A percentile compares a stretch with the other conserved stretches of the same genome.
Conservation (phyloP, 2,797 vertebrate genomes). For the Gobionotothen gibberifrons region DNA sequence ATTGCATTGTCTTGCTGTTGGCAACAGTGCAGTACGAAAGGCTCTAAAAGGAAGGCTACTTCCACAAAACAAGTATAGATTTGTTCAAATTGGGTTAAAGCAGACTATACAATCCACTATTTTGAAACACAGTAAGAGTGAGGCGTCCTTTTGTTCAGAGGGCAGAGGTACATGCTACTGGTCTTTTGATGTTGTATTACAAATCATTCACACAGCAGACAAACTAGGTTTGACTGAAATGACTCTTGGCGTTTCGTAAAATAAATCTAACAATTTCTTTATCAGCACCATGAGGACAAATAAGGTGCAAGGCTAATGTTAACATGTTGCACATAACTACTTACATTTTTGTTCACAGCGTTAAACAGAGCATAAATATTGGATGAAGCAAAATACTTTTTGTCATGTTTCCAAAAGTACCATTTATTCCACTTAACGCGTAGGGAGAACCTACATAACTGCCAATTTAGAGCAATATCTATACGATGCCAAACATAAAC, state of each 20-base stretch:
- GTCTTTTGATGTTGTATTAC: neutral
- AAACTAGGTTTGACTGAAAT: neutral
- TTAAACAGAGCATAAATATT: neutral
- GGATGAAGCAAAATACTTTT: too few species aligned
- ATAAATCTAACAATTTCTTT: neutral
- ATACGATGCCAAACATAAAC: neutral
- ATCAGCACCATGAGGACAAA: neutral
- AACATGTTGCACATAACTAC: neutral
- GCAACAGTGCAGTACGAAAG: neutral
- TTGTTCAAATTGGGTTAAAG: neutral
- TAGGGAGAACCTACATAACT: neutral
- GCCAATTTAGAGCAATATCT: neutral
- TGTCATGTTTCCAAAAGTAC: neutral
- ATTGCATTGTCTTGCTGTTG: constrained; percentile 27
- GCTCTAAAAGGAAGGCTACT: constrained; percentile 9
- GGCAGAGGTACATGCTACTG: neutral
- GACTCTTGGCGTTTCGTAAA: constrained; percentile 8
- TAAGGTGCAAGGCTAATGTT: neutral
- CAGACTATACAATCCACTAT: neutral
- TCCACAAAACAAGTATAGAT: neutral
- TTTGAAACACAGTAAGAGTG: constrained; percentile 12
- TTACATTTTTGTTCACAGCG: neutral
- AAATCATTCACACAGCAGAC: neutral
- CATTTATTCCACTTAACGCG: neutral
- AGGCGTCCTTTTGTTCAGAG: constrained; percentile 11